phyloP scores from a whole-genome alignment of 2,888 invertebrate species.

The Patella pellucida region DNA sequence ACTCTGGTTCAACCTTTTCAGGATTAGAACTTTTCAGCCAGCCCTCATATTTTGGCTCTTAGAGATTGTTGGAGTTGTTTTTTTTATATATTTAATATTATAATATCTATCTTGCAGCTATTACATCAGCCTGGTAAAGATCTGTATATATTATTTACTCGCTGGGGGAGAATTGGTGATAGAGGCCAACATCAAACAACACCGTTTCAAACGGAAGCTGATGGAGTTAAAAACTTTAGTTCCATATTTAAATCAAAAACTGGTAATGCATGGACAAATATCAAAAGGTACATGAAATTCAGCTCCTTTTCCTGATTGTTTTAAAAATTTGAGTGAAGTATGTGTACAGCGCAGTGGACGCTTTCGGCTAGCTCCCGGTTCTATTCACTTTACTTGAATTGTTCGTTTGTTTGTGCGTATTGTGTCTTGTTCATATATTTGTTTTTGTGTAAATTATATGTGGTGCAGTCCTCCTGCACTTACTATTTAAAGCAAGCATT shows the following conservation, averaged over 20 bases:
- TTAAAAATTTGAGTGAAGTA: no score
- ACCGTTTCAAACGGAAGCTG: conserved; percentile 67
- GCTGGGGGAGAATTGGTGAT: conserved; percentile 73
- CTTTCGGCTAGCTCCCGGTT: no score
- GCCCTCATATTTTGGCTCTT: no score
- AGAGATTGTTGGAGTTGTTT: neutral
- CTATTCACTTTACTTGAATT: no score
- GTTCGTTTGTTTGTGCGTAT: no score
- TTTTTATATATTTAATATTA: neutral
- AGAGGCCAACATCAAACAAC: conserved; percentile 72
- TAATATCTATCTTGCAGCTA: conserved; percentile 30
- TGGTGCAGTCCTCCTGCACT: no score
- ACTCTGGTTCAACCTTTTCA: no score
- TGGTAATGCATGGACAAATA: conserved; percentile 71
- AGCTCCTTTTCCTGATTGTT: neutral
- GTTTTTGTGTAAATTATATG: no score
- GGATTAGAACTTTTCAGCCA: no score
- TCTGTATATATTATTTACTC: conserved; percentile 72
- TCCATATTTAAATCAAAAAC: conserved; percentile 73
- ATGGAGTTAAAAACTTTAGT: conserved; percentile 72
- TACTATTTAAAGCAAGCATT: no score
- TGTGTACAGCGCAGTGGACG: no score
- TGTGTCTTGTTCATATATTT: no score
- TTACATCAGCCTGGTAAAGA: conserved; percentile 64
- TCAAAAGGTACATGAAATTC: conserved; percentile 51